phyloP scores from a whole-genome alignment of 1,140 invertebrate species.

The Mylabris phalerata region DNA sequence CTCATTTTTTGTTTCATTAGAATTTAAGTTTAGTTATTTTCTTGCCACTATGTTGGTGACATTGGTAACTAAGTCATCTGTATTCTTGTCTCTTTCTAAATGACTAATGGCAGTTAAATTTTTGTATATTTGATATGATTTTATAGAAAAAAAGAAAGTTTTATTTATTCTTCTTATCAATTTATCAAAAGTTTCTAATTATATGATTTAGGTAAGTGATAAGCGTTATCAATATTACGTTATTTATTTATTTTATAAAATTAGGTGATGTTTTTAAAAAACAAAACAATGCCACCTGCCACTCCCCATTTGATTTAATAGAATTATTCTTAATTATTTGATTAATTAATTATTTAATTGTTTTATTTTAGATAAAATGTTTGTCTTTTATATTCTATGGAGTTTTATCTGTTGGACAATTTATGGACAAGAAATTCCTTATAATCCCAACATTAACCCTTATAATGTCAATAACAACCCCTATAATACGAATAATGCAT shows the following conservation, averaged over 20 bases:
- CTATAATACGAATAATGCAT: too few species aligned
- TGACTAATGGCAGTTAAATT: background rate
- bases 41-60: too few species aligned
- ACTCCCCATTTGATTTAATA: constrained; percentile 5
- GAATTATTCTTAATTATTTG: background rate
- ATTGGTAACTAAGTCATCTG: background rate
- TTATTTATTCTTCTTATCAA: constrained; percentile 8
- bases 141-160: background rate
- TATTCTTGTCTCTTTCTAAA: constrained; percentile 10
- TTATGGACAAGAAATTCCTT: constrained; percentile 2
- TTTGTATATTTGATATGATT: background rate
- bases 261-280: background rate
- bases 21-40: too few species aligned
- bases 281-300: constrained; percentile 1
- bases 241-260: constrained; percentile 1
- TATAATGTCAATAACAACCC: too few species aligned
- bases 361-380: constrained; percentile 7
- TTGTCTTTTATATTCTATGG: constrained; percentile 7
- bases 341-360: background rate
- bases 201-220: constrained; percentile 12
- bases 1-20: too few species aligned
- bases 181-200: constrained; percentile 2
- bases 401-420: background rate
- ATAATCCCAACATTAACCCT: background rate
- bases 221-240: constrained; percentile 1